Evolutionary conservation across 2,113 vertebrate genomes (phyloP), one percentile per base, ranked within the genome.

Genomic region (Anthoscopus minutus): DNA sequence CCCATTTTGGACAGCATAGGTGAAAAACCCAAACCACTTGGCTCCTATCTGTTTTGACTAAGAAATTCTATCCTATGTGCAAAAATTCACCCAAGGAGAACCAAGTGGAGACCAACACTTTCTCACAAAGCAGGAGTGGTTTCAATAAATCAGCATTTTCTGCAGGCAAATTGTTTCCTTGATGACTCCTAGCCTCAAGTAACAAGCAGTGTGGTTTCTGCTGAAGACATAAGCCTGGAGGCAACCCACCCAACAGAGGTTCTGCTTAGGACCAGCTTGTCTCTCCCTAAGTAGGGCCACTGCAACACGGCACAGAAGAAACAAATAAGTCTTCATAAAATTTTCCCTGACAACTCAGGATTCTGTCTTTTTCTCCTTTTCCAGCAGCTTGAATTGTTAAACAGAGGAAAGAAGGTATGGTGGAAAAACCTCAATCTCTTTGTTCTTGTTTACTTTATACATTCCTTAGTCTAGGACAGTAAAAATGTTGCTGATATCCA

Each of bases 101-200:
- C 33, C 0, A 2, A 81, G 25, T 2, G 4, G 64, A 93, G 91
- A 86, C 42, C 16, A 86, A 6, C 16, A 64, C 72, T 81, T 92
- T 84, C 91, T 83, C 80, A 78, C 86, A 94, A 78, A 91, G 58
- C 72, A 71, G 51, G 5, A 35, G 25, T 28, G 31, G 27, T 86
- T 93, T 88, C 56, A 88, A 73, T 60, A 94, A 91, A 94, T 56
- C 83, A 91, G 65, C 88, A 51, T 40, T 82, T 92, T 94, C 83
- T 95, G 33, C 65, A 71, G 51, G 86, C 71, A 86, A 44, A 86
- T 51, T 30, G 30, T 81, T 90, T 92, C 72, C 67, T 67, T 88
- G 72, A 78, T 78, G 79, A 40, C n/a, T 91, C 60, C 58, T 40
- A 73, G 44, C 44, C 88, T 70, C 40, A 22, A 74, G 50, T 0